A percentile compares a stretch with the other conserved stretches of the same genome.
Conservation (phyloP, 2,113 vertebrate genomes). For the Opisthocomus hoazin region DNA sequence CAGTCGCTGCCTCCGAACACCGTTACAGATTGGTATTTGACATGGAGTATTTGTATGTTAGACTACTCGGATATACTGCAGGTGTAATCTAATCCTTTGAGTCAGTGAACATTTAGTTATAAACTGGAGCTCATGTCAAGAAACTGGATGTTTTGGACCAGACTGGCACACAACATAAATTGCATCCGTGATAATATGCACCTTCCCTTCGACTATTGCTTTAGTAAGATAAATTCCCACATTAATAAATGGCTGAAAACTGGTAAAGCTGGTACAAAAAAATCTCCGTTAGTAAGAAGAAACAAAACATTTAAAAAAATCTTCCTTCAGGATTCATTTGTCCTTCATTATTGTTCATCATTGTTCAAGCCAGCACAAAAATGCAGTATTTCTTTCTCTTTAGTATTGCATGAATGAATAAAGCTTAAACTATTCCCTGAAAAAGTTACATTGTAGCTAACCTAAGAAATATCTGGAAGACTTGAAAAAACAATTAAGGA, state of each 20-base stretch:
- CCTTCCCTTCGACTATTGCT: conserved; percentile 93
- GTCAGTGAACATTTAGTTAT: conserved; percentile 79
- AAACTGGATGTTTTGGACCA: conserved; percentile 79
- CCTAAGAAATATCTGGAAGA: conserved; percentile 89
- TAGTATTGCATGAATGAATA: conserved; percentile 91
- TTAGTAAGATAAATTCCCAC: conserved; percentile 91
- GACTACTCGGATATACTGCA: conserved; percentile 64
- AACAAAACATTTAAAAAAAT: conserved; percentile 84
- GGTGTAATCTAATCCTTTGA: conserved; percentile 83
- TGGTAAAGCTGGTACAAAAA: conserved; percentile 96
- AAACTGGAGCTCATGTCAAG: conserved; percentile 78
- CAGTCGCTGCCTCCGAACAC: conserved; percentile 44
- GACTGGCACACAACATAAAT: conserved; percentile 93
- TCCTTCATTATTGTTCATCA: conserved; percentile 85
- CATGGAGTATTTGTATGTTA: conserved; percentile 27
- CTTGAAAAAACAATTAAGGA: conserved; percentile 85
- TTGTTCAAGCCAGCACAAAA: conserved; percentile 85
- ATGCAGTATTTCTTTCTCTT: conserved; percentile 84
- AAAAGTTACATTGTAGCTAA: conserved; percentile 84
- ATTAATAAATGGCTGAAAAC: conserved; percentile 92
- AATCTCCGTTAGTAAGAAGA: conserved; percentile 88
- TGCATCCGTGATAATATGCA: conserved; percentile 94
- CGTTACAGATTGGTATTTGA: conserved; percentile 41
- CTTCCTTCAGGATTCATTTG: conserved; percentile 81
- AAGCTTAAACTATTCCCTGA: conserved; percentile 90